Percentiles rank a stretch among this genome's conserved stretches.
Conservation (phyloP, 2,797 vertebrate species). For the Falco concolor region DNA sequence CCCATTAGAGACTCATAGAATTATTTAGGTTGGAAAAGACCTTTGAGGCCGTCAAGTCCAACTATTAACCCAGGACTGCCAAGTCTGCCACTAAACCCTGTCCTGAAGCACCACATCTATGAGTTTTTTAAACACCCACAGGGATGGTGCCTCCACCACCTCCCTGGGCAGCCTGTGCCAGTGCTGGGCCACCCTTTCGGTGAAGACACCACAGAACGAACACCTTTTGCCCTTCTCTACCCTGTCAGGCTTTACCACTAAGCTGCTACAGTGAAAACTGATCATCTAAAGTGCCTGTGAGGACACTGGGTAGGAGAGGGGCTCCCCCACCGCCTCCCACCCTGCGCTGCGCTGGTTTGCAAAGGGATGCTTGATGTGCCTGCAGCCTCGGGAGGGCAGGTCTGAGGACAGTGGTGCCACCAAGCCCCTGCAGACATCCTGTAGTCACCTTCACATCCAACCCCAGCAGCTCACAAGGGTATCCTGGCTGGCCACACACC, state of each 20-base stretch:
- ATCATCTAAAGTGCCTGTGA: not conserved
- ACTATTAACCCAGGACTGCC: too few relatives aligned
- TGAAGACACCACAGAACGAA: not conserved
- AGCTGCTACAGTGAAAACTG: not conserved
- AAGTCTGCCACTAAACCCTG: too few relatives aligned
- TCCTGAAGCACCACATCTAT: too few relatives aligned
- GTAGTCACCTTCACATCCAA: not conserved
- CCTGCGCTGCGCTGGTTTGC: not conserved
- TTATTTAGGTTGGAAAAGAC: too few relatives aligned
- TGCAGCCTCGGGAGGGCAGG: not conserved
- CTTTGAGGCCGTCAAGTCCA: too few relatives aligned
- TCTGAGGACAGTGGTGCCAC: not conserved
- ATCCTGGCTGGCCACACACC: accelerated
- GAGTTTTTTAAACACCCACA: too few relatives aligned
- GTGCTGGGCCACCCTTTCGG: too few relatives aligned
- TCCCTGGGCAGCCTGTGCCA: too few relatives aligned
- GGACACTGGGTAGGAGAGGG: accelerated
- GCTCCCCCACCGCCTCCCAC: not conserved
- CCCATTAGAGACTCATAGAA: not conserved
- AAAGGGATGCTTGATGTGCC: not conserved
- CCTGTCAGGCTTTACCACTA: not conserved
- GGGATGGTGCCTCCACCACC: too few relatives aligned
- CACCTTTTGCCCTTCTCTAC: not conserved
- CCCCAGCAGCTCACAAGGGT: not conserved
- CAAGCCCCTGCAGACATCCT: too few relatives aligned